Evolutionary conservation across 1,140 invertebrate species (phyloP), one percentile per base, ranked within the genome.

Genomic region (Camponotus vicinus): DNA sequence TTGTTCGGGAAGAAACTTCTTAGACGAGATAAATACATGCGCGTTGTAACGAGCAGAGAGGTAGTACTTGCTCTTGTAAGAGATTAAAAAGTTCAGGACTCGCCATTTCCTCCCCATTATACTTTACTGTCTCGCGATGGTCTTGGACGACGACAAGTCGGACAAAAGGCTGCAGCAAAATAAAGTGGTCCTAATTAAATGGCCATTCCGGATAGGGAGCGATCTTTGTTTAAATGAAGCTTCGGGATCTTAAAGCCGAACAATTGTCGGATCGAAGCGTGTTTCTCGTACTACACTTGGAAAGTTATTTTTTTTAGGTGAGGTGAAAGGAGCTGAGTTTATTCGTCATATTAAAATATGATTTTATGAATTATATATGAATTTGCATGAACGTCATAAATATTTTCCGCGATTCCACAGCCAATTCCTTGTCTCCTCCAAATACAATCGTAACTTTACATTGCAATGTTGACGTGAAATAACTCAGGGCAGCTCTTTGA

Each of bases 131-230:
- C 85, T 82, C 78, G 75, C 78, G 75, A 78, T 90, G 86, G 27
- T 27, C 87, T 90, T 82, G 52, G 77, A 11, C 82, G 87, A 90
- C 59, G 87, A 88, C 86, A 91, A 86, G 88, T 76, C 90, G 89
- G 88, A 93, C 90, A 93, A 93, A 93, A 90, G 89, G 45, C 70
- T 87, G 84, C 73, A 91, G 87, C 76, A 88, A 91, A 92, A 93
- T 93, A 94, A 94, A 93, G 92, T 88, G 86, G 87, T 92, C 91
- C 90, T 95, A 94, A 95, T 95, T 95, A 94, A 94, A 94, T 90
- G 92, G 91, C 88, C 63, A 80, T 86, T 90, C 83, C 77, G 69
- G 78, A 88, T 79, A 77, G 66, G 85, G 85, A 80, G 64, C 66
- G 87, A 89, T 88, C 88, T 89, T 91, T 87, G 90, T 88, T 84